Base-by-base conservation (phyloP, 2,113 vertebrate genomes). In the Psophia crepitans region DNA sequence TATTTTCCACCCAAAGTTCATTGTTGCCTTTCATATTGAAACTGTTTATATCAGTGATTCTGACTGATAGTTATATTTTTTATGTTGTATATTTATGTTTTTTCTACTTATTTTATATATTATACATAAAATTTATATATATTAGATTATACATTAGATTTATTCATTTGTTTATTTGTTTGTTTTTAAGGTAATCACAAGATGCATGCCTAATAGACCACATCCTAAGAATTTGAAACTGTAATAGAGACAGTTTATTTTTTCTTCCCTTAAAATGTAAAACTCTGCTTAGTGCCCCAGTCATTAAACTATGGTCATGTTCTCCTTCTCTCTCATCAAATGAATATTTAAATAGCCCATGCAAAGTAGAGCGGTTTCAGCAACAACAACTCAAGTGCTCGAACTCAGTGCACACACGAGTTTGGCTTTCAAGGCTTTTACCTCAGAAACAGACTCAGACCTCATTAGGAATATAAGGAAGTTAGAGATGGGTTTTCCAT, bases 391-490 rank as follows among this genome's bases (percentile, higher is more conserved):
- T 37, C 7, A 39, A 49, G 15, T 28, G 7, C 19, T 75, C 16
- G 43, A 22, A 77, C 17, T 65, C 44, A 44, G n/a, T 5, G 2
- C 12, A 14, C 5, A 8, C 11, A 22, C 0, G 4, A 23, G 9
- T 51, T 65, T 46, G 17, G 8, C 2, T 94, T 85, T 66, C 35
- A 69, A 60, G 23, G 27, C 6, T 69, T 64, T 77, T 74, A 23
- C 15, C 15, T 86, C 10, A 64, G 58, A 75, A 68, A 18, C 7
- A 51, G 2, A 8, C 2, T 64, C 20, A 68, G 4, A 43, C 22
- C 65, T 30, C 6, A 4, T 60, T 27, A 39, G 20, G 23, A 83
- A 82, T 26, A 44, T 20, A 65, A 78, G 17, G n/a, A 44, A 26
- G 18, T 75, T n/a, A 14, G 8, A 49, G 2, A 3, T 70, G 32